Base-by-base conservation (phyloP, 2,888 invertebrate genomes). In the Crepidodera aurea region DNA sequence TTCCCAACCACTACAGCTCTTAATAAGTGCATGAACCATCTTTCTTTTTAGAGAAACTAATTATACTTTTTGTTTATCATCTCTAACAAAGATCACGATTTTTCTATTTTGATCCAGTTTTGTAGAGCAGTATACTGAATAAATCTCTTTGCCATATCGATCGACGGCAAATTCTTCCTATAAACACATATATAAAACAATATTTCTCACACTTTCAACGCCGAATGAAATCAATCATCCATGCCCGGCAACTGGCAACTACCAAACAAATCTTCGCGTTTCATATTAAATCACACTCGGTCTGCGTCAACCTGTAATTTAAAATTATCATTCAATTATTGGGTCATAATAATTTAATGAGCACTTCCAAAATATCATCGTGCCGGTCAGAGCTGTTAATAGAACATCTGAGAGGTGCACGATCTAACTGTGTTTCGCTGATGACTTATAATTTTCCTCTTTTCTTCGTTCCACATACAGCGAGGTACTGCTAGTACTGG, bases 141-240 rank as follows among this genome's bases (percentile, higher is more conserved):
- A n/a, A n/a, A n/a, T n/a, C n/a, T n/a, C n/a, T n/a, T n/a, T n/a
- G n/a, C n/a, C n/a, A n/a, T n/a, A n/a, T n/a, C n/a, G n/a, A n/a
- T n/a, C n/a, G n/a, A n/a, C n/a, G n/a, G n/a, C n/a, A n/a, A n/a
- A n/a, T n/a, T n/a, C n/a, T n/a, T n/a, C n/a, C n/a, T n/a, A n/a
- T n/a, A n/a, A n/a, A n/a, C n/a, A n/a, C n/a, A n/a, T n/a, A n/a
- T n/a, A n/a, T n/a, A n/a, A n/a, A n/a, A n/a, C 58, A 40, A 50
- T 60, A 61, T 60, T 65, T 67, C 65, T 67, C 67, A 67, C 67
- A 65, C 67, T 65, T 63, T 67, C 67, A 59, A 55, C 62, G 10
- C 6, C 6, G 29, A 10, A 8, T 29, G 44, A 40, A 61, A 58
- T 60, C 64, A 62, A 67, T 65, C 63, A 65, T 62, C 50, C 64